Evolutionary conservation across 2,888 invertebrate genomes (phyloP).

Genomic region (Priocnemis perturbator): DNA sequence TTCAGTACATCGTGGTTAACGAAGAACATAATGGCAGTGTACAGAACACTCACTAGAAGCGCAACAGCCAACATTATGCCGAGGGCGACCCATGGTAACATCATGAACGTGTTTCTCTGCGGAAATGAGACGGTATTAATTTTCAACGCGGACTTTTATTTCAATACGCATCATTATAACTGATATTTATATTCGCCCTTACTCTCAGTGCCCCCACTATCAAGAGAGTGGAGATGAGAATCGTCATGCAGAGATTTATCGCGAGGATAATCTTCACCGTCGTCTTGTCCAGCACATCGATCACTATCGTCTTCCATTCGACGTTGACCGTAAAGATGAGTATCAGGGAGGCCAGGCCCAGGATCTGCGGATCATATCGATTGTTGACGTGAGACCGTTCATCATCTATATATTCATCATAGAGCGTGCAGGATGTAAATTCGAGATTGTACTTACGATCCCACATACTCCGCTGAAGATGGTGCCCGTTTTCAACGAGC

Average conservation of each 20-base stretch:
- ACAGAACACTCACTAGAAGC: conserved; percentile 86
- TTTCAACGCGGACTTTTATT: too few relatives aligned
- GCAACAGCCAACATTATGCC: conserved; percentile 88
- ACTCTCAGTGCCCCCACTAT: conserved; percentile 87
- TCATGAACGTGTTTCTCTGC: conserved; percentile 88
- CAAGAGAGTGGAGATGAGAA: conserved; percentile 86
- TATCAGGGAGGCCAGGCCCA: conserved; percentile 84
- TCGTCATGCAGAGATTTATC: conserved; percentile 88
- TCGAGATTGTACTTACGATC: conserved; percentile 77
- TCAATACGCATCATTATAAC: background rate
- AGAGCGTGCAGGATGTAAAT: too few relatives aligned
- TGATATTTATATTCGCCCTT: conserved; percentile 61
- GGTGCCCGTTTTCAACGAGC: conserved; percentile 84
- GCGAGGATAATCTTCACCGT: conserved; percentile 87
- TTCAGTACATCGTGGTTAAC: conserved; percentile 79
- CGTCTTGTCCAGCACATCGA: conserved; percentile 83
- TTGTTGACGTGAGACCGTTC: conserved; percentile 30
- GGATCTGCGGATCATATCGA: conserved; percentile 70
- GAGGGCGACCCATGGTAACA: conserved; percentile 90
- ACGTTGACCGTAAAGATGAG: conserved; percentile 81
- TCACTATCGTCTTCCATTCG: conserved; percentile 86
- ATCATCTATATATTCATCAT: too few relatives aligned
- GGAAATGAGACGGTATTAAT: background rate
- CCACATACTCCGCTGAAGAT: conserved; percentile 84
- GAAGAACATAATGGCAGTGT: conserved; percentile 86